These are phyloP conservation scores for Trachelus stipa DNA, from an alignment of 2,888 invertebrate species.

Conservation along the genomic window DNA sequence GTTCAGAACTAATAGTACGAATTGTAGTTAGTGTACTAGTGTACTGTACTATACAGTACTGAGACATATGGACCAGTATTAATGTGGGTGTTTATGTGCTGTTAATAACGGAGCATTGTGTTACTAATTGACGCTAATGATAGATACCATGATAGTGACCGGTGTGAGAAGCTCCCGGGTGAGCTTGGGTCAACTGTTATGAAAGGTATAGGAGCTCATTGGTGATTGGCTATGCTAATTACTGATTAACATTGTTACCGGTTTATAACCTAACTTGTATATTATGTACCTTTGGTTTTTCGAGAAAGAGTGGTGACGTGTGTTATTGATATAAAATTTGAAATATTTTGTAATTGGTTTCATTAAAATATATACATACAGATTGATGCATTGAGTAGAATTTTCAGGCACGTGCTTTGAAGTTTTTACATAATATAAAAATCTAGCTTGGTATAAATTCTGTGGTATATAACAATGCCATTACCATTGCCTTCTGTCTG, in stretches of 20 bases:
- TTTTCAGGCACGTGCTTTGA: not conserved
- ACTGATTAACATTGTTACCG: not conserved
- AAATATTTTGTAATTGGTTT: not conserved
- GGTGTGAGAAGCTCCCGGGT: not conserved
- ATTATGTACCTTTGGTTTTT: not conserved
- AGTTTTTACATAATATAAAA: not conserved
- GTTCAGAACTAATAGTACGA: not conserved
- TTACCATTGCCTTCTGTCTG: not conserved
- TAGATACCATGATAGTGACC: slow-evolving; percentile 23
- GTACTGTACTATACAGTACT: not conserved
- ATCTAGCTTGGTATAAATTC: not conserved
- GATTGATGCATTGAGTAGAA: not conserved
- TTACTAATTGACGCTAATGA: slow-evolving; percentile 32
- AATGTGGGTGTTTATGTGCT: slow-evolving; percentile 17
- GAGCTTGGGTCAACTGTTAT: not conserved
- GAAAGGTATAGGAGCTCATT: not conserved
- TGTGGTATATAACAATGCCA: not conserved
- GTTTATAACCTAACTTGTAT: not conserved
- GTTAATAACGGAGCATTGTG: slow-evolving; percentile 28
- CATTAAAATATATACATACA: not conserved
- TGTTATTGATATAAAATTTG: not conserved
- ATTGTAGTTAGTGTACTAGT: not conserved
- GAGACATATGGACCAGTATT: not conserved
- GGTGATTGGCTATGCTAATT: not conserved
- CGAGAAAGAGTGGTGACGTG: not conserved